Evolutionary conservation across 2,797 vertebrate species (phyloP), one percentile per base, ranked within the genome.

Genomic region (Enoplosus armatus): DNA sequence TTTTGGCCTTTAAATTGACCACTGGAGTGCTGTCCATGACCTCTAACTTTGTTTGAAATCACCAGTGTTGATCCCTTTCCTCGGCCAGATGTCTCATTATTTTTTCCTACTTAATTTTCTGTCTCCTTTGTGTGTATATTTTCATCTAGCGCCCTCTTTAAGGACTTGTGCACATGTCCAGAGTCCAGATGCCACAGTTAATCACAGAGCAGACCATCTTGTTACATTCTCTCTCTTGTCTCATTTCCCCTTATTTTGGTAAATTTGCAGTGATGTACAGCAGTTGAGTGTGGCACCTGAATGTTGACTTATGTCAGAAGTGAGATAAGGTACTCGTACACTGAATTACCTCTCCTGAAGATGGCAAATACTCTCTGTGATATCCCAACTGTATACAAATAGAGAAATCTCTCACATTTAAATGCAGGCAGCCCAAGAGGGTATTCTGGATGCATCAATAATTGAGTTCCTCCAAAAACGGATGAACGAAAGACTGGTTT

Each of bases 1-100:
- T 69, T 63, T 39, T 41, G 69, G 55, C 37, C 62, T 75, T 86
- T 87, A 84, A 54, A 68, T 66, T 11, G 68, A 75, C 68, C 47
- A 72, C 73, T 72, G 47, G 39, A 69, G 69, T 51, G 60, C 29
- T 47, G 26, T 41, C 67, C n/a, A 60, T 51, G 60, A 79, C 68
- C 78, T 75, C 55, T 71, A 10, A 16, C 41, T 72, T 75, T 72
- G 20, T 69, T 80, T 75, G 75, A 51, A 39, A 33, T 60, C 16
- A 66, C 58, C 48, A 69, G 45, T 58, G 73, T 27, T 83, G 64
- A 54, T 70, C 39, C 8, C 12, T 54, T 62, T 61, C 24, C 29
- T 53, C 45, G 1, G 8, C 33, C 70, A 75, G 54, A 66, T 67
- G 51, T 51, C 56, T 43, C 9, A 59, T 3, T 53, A 27, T 63